A percentile compares a stretch with the other conserved stretches of the same genome.
Evolutionary conservation across 2,888 invertebrate species (phyloP).

Genomic region (Chloromyia formosa): DNA sequence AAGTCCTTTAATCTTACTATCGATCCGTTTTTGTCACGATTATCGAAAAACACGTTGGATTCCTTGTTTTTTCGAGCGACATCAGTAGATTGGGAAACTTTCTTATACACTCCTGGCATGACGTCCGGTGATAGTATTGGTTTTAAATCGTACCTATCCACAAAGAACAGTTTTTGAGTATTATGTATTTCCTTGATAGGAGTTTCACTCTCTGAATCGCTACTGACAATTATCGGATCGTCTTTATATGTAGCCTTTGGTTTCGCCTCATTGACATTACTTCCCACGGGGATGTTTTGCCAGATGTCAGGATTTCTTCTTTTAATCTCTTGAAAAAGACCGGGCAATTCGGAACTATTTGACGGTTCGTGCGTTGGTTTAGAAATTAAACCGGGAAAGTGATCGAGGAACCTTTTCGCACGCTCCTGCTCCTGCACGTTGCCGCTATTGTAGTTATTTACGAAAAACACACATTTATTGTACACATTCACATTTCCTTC

Average conservation of each 20-base stretch:
- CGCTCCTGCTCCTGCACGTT: constrained; percentile 25
- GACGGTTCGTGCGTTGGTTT: background rate
- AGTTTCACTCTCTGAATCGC: constrained; percentile 17
- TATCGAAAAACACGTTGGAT: constrained; percentile 53
- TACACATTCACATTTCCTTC: constrained; percentile 45
- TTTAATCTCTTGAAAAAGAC: background rate
- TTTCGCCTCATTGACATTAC: background rate
- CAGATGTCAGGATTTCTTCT: background rate
- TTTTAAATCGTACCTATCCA: constrained; percentile 53
- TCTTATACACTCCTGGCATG: constrained; percentile 56
- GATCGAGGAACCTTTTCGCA: background rate
- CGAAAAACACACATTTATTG: constrained; percentile 46
- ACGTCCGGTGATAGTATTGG: constrained; percentile 55
- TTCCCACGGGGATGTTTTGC: background rate
- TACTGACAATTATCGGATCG: constrained; percentile 29
- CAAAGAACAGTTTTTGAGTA: constrained; percentile 52
- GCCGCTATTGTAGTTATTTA: constrained; percentile 40
- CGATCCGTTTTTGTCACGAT: constrained; percentile 52
- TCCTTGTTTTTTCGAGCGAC: background rate
- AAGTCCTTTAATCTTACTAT: constrained; percentile 51
- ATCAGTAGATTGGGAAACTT: constrained; percentile 47
- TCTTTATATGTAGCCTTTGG: background rate
- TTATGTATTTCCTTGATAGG: constrained; percentile 40
- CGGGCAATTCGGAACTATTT: background rate
- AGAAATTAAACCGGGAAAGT: background rate